These are phyloP conservation scores for Heliconius ismenius DNA, from an alignment of 2,888 invertebrate genomes.

Conservation along the genomic window DNA sequence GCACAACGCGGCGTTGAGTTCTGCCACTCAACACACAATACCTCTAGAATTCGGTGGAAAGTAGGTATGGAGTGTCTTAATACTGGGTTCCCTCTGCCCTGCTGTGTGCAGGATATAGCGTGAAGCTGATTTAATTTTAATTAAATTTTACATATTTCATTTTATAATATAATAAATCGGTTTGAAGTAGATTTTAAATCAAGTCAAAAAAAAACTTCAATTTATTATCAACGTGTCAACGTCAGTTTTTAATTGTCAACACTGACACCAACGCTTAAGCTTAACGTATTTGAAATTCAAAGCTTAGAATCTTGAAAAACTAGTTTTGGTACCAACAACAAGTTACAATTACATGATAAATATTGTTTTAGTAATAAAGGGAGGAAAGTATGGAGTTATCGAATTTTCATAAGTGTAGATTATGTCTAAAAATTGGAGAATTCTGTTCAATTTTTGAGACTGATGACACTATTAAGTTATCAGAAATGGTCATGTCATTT, in stretches of 20 bases:
- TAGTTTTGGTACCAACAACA: conserved; percentile 32
- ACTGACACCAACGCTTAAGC: neutral
- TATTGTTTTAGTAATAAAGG: neutral
- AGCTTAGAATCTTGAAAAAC: conserved; percentile 38
- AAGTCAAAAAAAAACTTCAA: too few relatives aligned
- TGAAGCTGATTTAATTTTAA: too few relatives aligned
- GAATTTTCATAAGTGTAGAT: conserved; percentile 72
- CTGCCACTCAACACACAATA: too few relatives aligned
- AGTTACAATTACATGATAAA: neutral
- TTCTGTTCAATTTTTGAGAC: conserved; percentile 77
- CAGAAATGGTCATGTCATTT: conserved; percentile 79
- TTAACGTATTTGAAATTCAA: conserved; percentile 28
- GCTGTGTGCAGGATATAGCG: too few relatives aligned
- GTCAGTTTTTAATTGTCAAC: neutral
- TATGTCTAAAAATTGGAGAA: conserved; percentile 75
- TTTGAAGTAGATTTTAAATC: too few relatives aligned
- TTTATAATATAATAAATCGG: too few relatives aligned
- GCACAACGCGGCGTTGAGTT: too few relatives aligned
- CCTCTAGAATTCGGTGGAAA: too few relatives aligned
- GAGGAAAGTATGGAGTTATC: conserved; percentile 38
- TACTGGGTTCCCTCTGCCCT: too few relatives aligned
- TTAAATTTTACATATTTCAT: too few relatives aligned
- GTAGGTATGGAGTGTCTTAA: too few relatives aligned
- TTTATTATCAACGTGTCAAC: too few relatives aligned
- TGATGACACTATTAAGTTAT: conserved; percentile 73